Evolutionary conservation across 2,113 vertebrate genomes (phyloP), one percentile per base, ranked within the genome.

Genomic region (Mesoclemmys tuberculata): DNA sequence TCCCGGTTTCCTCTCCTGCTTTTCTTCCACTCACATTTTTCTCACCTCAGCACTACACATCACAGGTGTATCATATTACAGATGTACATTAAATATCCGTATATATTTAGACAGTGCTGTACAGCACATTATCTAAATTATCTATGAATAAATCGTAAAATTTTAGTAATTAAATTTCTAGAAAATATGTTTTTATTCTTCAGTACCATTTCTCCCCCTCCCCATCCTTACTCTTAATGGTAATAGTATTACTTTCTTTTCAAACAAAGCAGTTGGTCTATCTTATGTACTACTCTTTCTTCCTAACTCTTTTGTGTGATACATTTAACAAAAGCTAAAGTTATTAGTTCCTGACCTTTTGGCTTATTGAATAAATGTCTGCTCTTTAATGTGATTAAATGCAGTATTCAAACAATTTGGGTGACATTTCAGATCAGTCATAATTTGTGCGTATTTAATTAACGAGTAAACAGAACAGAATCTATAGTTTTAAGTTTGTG

Each of bases 361-460:
- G 58, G 5, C 3, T 92, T 51, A 52, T 95, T 92, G 46, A 38
- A 35, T 81, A 91, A 84, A 2, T 2, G 1, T 2, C 2, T 81
- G 4, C n/a, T 78, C 8, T 92, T n/a, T n/a, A n/a, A n/a, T n/a
- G n/a, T n/a, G n/a, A n/a, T n/a, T 44, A 87, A 89, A 90, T 68
- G 51, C 0, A 35, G 41, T 89, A 92, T 95, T 91, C 55, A 87
- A 12, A 86, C 19, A 3, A 84, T 51, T 81, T 38, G 7, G 5
- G 3, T 68, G n/a, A 71, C 19, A 84, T 90, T 95, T 94, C n/a
- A 92, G 68, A 95, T 81, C 31, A 74, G 44, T 88, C 3, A 51
- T 5, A 31, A 13, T 81, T 74, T 88, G 2, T 22, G 75, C 82
- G 21, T 44, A 11, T 83, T 87, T 80, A 84, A 92, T 24, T 93